Percentiles rank a stretch among this genome's conserved stretches.
phyloP scores from a whole-genome alignment of 1,140 invertebrate genomes.

The Trigoniulus corallinus region DNA sequence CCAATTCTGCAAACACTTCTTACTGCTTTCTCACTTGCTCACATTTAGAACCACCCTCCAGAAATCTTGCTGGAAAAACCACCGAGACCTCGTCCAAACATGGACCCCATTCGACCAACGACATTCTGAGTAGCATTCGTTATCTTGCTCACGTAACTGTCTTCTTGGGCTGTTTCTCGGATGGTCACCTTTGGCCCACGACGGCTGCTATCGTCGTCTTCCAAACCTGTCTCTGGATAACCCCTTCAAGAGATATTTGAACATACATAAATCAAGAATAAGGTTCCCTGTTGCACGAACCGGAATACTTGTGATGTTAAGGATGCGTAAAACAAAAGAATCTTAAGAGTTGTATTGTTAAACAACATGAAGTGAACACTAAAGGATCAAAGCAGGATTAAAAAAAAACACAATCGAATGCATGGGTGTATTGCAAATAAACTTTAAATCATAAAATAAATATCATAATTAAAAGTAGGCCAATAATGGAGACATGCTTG shows the following conservation, averaged over 20 bases:
- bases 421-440: too few relatives aligned
- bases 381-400: background rate
- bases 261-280: constrained; percentile 1
- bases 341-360: too few relatives aligned
- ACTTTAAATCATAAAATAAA: too few relatives aligned
- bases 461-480: too few relatives aligned
- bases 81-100: constrained; percentile 64
- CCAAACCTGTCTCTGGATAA: constrained; percentile 37
- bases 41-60: constrained; percentile 11
- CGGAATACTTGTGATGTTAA: too few relatives aligned
- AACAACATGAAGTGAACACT: too few relatives aligned
- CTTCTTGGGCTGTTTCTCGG: constrained; percentile 30
- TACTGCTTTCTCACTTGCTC: too few relatives aligned
- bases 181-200: constrained; percentile 35
- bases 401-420: background rate
- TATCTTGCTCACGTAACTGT: constrained; percentile 43
- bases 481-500: too few relatives aligned
- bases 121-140: constrained; percentile 55
- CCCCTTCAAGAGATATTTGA: constrained; percentile 24
- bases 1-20: too few relatives aligned
- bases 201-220: constrained; percentile 31
- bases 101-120: constrained; percentile 56
- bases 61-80: constrained; percentile 52
- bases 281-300: too few relatives aligned
- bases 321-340: constrained; percentile 1